These are phyloP conservation scores for Drosophila testacea DNA, from an alignment of 2,888 invertebrate genomes.

Conservation along the genomic window DNA sequence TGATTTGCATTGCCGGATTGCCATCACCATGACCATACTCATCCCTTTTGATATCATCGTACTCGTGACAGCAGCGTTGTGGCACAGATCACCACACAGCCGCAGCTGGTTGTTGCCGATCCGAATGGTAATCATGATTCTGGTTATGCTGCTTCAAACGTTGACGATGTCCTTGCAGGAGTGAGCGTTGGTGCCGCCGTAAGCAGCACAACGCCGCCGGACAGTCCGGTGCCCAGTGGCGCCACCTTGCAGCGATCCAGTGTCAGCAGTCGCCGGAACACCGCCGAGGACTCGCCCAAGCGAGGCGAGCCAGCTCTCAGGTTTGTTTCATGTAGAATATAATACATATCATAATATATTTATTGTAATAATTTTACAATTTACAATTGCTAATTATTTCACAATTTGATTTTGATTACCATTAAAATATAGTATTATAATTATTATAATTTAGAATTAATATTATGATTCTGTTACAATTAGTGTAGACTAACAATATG, in stretches of 20 bases:
- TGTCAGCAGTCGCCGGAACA: constrained; percentile 82
- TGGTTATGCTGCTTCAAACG: constrained; percentile 91
- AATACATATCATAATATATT: not conserved
- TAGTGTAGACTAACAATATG: too few species aligned
- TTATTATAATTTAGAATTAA: too few species aligned
- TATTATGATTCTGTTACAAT: too few species aligned
- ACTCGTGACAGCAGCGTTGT: constrained; percentile 85
- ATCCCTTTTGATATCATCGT: constrained; percentile 5
- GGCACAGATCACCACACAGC: constrained; percentile 87
- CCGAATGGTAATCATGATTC: constrained; percentile 94
- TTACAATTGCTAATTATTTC: too few species aligned
- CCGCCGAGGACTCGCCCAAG: constrained; percentile 84
- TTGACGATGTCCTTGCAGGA: constrained; percentile 87
- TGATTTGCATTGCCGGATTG: constrained; percentile 52
- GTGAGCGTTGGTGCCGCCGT: constrained; percentile 79
- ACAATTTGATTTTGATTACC: too few species aligned
- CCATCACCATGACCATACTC: not conserved
- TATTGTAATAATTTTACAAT: too few species aligned
- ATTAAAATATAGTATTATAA: too few species aligned
- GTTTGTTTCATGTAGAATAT: constrained; percentile 56
- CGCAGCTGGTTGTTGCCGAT: constrained; percentile 88
- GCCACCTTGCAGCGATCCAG: constrained; percentile 83
- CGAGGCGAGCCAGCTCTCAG: constrained; percentile 84
- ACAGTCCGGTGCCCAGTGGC: constrained; percentile 85
- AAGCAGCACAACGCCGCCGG: constrained; percentile 86